These are phyloP conservation scores for Aleiodes alternator DNA, from an alignment of 2,888 invertebrate genomes.

Conservation along the genomic window DNA sequence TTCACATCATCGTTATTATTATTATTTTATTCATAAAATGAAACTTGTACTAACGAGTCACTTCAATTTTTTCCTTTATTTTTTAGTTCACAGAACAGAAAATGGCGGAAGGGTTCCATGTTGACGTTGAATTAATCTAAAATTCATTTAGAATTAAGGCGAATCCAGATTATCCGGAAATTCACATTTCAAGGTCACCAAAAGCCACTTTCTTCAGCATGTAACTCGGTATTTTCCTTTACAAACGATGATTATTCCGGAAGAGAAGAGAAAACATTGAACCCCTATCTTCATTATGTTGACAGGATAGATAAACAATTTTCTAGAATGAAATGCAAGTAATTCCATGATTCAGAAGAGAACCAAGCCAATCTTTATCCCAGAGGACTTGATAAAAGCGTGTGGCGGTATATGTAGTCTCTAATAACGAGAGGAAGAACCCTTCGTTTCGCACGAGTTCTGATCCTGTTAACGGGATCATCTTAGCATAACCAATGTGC, in stretches of 20 bases:
- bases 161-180: too few relatives aligned
- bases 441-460: conserved; percentile 64
- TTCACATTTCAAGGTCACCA: too few relatives aligned
- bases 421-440: conserved; percentile 68
- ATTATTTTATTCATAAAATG: conserved; percentile 10
- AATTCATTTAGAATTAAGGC: too few relatives aligned
- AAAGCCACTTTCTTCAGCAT: too few relatives aligned
- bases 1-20: conserved; percentile 28
- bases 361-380: conserved; percentile 59
- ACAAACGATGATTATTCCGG: too few relatives aligned
- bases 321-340: conserved; percentile 8
- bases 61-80: background rate
- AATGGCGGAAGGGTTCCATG: too few relatives aligned
- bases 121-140: too few relatives aligned
- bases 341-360: conserved; percentile 10
- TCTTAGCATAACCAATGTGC: conserved; percentile 55
- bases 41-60: background rate
- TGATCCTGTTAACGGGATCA: conserved; percentile 74
- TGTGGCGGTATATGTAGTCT: conserved; percentile 49
- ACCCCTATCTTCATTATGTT: conserved; percentile 46
- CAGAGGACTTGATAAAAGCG: conserved; percentile 66
- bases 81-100: too few relatives aligned
- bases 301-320: conserved; percentile 56
- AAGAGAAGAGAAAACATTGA: background rate
- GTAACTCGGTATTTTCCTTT: too few relatives aligned